phyloP scores from a whole-genome alignment of 1,140 invertebrate genomes.

The Zophobas morio region DNA sequence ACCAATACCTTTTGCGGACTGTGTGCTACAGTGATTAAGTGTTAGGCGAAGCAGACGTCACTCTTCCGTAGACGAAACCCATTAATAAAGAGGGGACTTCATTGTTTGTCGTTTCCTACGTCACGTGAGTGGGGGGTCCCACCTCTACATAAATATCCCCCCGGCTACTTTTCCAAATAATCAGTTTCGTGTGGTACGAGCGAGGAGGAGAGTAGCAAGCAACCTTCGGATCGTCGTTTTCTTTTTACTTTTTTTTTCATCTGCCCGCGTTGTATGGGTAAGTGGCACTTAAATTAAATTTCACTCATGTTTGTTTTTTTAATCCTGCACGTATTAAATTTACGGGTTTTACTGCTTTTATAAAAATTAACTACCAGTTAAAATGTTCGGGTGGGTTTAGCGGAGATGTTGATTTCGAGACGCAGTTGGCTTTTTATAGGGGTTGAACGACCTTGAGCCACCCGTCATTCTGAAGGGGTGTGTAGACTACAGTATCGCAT shows the following conservation, averaged over 20 bases:
- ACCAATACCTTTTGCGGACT: slow-evolving; percentile 30
- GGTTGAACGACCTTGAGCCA: slow-evolving; percentile 50
- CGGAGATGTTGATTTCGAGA: too few relatives aligned
- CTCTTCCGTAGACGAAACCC: background rate
- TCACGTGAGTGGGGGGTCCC: slow-evolving; percentile 36
- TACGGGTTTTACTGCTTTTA: too few relatives aligned
- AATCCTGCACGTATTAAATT: too few relatives aligned
- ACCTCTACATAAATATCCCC: slow-evolving; percentile 21
- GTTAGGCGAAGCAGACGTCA: slow-evolving; percentile 21
- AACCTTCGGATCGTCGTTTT: slow-evolving; percentile 47
- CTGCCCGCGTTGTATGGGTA: slow-evolving; percentile 59
- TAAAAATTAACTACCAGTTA: too few relatives aligned
- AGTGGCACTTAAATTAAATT: slow-evolving; percentile 48
- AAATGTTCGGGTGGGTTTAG: too few relatives aligned
- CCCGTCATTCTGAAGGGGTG: slow-evolving; percentile 29
- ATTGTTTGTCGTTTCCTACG: slow-evolving; percentile 24
- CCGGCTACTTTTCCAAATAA: slow-evolving; percentile 21
- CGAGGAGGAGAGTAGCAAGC: background rate
- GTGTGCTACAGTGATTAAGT: slow-evolving; percentile 39
- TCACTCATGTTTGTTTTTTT: slow-evolving; percentile 18
- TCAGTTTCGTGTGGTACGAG: background rate
- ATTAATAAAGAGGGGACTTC: slow-evolving; percentile 1
- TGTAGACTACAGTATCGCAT: slow-evolving; percentile 8
- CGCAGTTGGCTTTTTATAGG: slow-evolving; percentile 31
- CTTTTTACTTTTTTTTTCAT: slow-evolving; percentile 48